Evolutionary conservation across 1,140 invertebrate species (phyloP), one percentile per base, ranked within the genome.

Genomic region (Lepidurus couesii): DNA sequence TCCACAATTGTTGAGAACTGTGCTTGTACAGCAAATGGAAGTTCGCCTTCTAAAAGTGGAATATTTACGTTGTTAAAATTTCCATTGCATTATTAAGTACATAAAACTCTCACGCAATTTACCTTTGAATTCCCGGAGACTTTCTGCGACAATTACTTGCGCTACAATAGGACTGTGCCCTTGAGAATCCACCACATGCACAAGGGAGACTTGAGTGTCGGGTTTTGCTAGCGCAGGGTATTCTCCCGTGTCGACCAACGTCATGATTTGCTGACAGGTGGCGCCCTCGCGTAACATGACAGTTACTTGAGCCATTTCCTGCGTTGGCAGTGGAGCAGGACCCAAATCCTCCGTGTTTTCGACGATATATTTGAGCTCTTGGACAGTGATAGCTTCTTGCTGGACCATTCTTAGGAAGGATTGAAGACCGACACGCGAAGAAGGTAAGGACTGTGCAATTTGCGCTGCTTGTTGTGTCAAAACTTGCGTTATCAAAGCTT

Each of bases 321-420:
- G 80, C 24, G 81, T 80, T 16, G 82, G 82, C 16, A 78, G 75
- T n/a, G 80, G 80, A 9, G 43, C 79, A 21, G 80, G 79, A 9
- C 80, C 81, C 77, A 82, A 81, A 65, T 82, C 81, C 73, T 80
- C 79, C 11, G 82, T 80, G 75, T 81, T 79, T 79, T 81, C 81
- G 8, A 81, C 79, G 43, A 82, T 80, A 4, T 26, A 44, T 10
- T 78, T 74, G 42, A 77, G 47, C 34, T 80, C 79, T 44, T 80
- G 76, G 13, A 95, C 91, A 4, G 91, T 91, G 16, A 90, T 90
- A 83, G 93, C 89, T 81, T 92, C 90, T 74, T 91, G 85, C 82
- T 93, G 91, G 9, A 94, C 89, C 92, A 95, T 93, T 82, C 89
- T 90, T 86, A 94, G 91, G 82, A 94, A 93, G 7, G 93, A 76